These are phyloP conservation scores for Smutsia temminckii DNA, from an alignment of 2,797 vertebrate species.

Conservation along the genomic window DNA sequence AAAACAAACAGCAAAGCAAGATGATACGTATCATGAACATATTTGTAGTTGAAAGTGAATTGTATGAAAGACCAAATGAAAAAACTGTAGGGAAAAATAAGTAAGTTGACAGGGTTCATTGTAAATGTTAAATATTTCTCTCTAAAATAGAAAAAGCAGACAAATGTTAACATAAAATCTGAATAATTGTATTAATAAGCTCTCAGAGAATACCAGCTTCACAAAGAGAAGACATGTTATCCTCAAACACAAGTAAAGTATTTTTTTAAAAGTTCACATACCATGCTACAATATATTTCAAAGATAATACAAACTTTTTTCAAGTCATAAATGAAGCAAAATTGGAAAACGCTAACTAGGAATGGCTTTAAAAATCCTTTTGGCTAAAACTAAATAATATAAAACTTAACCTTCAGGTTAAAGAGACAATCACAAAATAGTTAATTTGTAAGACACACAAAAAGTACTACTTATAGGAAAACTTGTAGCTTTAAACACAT, in stretches of 20 bases:
- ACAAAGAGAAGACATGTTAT: background rate
- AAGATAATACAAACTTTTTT: conserved; percentile 24
- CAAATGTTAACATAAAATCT: background rate
- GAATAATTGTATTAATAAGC: background rate
- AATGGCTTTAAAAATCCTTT: background rate
- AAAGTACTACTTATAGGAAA: background rate
- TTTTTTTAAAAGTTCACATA: background rate
- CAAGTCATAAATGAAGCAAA: conserved; percentile 24
- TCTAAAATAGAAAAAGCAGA: background rate
- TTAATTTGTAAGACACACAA: background rate
- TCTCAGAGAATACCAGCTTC: background rate
- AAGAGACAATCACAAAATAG: background rate
- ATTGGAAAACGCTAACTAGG: conserved; percentile 2
- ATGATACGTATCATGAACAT: background rate
- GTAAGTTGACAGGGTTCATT: background rate
- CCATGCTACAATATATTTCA: background rate
- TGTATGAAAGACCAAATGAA: background rate
- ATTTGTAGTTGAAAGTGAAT: background rate
- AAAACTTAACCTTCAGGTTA: conserved; percentile 22
- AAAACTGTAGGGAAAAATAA: background rate
- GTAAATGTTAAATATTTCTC: background rate
- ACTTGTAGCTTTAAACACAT: background rate
- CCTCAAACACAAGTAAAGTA: background rate
- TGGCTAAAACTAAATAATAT: conserved; percentile 1
- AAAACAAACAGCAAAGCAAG: background rate